Evolutionary conservation across 2,797 vertebrate species (phyloP).

Genomic region (Thaleichthys pacificus): DNA sequence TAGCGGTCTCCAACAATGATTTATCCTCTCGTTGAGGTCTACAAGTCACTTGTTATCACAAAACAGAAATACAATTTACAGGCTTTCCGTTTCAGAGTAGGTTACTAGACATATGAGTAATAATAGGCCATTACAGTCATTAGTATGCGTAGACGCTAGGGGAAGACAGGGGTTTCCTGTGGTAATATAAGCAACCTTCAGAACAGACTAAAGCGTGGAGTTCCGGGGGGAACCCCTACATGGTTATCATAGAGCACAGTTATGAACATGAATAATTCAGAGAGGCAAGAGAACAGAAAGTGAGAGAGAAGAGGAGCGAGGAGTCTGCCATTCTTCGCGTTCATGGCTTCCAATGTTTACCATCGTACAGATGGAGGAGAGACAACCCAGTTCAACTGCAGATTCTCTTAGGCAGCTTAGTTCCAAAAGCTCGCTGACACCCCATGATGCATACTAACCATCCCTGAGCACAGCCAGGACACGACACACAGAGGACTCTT

Average conservation of each 20-base stretch:
- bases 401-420: conserved; percentile 15
- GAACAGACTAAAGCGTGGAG: not conserved
- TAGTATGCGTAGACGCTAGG: not conserved
- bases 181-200: not conserved
- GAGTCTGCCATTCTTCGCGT: not conserved
- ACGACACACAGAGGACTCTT: conserved; percentile 64
- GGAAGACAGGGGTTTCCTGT: conserved; percentile 8
- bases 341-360: not conserved
- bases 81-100: not conserved
- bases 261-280: conserved; percentile 27
- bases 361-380: conserved; percentile 12
- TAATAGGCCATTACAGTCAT: not conserved
- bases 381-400: not conserved
- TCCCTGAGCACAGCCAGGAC: conserved; percentile 23
- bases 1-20: conserved; percentile 10
- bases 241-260: conserved; percentile 23
- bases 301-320: not conserved
- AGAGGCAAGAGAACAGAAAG: conserved; percentile 11
- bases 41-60: not conserved
- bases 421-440: conserved; percentile 19
- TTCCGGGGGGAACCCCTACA: conserved; percentile 1
- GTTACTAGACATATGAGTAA: not conserved
- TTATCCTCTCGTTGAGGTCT: not conserved
- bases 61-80: not conserved
- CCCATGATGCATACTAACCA: conserved; percentile 67